phyloP scores from a whole-genome alignment of 1,140 invertebrate species.

The Drosophila ercepeae region DNA sequence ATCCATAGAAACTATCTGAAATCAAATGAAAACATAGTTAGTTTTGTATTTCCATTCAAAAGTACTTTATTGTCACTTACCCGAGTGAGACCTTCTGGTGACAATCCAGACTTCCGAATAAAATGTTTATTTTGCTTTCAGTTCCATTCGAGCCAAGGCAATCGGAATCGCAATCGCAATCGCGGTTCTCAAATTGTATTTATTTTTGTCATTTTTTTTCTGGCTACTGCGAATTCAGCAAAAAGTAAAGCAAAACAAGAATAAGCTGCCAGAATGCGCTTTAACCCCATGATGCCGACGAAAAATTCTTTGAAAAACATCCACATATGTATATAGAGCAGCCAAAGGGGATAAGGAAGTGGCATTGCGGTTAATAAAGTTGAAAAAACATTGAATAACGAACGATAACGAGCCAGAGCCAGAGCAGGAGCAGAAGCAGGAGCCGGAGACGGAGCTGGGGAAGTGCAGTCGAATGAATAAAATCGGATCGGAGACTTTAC shows the following conservation, averaged over 20 bases:
- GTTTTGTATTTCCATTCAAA: neutral
- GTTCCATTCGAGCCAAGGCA: neutral
- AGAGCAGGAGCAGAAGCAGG: no score
- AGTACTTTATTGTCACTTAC: slow-evolving; percentile 4
- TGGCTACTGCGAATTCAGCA: slow-evolving; percentile 15
- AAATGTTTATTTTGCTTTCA: slow-evolving; percentile 6
- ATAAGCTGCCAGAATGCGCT: slow-evolving; percentile 2
- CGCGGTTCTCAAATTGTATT: neutral
- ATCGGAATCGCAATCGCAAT: no score
- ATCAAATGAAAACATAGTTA: neutral
- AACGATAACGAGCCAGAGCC: slow-evolving; percentile 16
- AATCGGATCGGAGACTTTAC: slow-evolving; percentile 7
- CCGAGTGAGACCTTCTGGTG: neutral
- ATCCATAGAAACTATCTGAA: neutral
- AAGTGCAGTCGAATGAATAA: slow-evolving; percentile 34
- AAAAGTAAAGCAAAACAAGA: slow-evolving; percentile 1
- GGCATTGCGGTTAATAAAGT: slow-evolving; percentile 20
- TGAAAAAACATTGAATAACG: slow-evolving; percentile 20
- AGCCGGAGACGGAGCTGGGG: neutral
- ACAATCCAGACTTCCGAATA: neutral
- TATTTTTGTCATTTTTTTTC: neutral
- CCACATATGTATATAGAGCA: no score
- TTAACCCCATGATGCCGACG: slow-evolving; percentile 8
- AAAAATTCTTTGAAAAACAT: slow-evolving; percentile 27
- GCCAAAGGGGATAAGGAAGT: neutral